These are phyloP conservation scores for Cryptus viduatorius DNA, from an alignment of 2,888 invertebrate genomes.

Conservation along the genomic window DNA sequence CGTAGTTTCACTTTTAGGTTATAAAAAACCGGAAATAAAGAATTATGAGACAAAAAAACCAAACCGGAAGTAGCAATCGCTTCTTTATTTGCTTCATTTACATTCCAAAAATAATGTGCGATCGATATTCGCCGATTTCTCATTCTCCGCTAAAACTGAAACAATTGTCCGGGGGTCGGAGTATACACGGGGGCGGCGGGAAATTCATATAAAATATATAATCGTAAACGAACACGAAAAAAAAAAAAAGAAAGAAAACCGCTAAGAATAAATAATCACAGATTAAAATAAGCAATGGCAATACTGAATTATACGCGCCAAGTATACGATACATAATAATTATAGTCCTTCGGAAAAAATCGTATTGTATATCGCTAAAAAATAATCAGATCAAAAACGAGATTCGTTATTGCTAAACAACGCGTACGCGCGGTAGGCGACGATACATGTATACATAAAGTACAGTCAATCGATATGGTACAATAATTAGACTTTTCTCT, in stretches of 20 bases:
- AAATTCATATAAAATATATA: slow-evolving; percentile 2
- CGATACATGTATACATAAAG: slow-evolving; percentile 2
- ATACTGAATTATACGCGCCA: slow-evolving; percentile 42
- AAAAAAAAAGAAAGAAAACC: neutral
- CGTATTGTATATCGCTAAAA: neutral
- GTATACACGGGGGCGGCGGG: neutral
- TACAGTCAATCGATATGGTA: slow-evolving; percentile 38
- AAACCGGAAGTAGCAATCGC: neutral
- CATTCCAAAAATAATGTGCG: slow-evolving; percentile 25
- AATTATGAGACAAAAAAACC: neutral
- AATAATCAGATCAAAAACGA: slow-evolving; percentile 15
- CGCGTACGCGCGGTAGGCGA: neutral
- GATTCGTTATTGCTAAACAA: neutral
- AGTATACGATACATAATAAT: slow-evolving; percentile 22
- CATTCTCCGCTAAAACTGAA: neutral
- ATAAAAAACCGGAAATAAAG: slow-evolving; percentile 1
- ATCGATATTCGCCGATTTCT: neutral
- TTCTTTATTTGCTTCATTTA: slow-evolving; percentile 19
- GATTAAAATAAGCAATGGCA: slow-evolving; percentile 67
- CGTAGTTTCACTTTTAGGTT: neutral
- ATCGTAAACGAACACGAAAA: neutral
- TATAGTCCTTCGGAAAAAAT: neutral
- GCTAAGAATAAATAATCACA: slow-evolving; percentile 67
- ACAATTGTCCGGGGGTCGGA: neutral
- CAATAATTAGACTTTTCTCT: neutral